Base-by-base conservation (phyloP, 2,797 vertebrate genomes). In the Lerista edwardsae region DNA sequence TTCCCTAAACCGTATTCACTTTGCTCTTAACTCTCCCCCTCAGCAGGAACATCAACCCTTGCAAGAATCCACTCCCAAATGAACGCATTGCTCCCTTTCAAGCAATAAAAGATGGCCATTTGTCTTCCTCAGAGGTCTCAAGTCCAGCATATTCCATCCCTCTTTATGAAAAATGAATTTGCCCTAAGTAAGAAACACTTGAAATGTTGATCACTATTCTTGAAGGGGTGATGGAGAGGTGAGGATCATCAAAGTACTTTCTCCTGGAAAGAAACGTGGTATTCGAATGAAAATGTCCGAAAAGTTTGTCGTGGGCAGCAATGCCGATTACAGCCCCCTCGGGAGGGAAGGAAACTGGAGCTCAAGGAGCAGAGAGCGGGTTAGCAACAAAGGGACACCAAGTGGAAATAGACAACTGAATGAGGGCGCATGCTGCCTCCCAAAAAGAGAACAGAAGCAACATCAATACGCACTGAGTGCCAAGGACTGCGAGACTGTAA, bases 401-500 rank as follows among this genome's bases (percentile, higher is more conserved):
- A 97, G 97, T 96, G 96, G 97, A 97, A 97, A 95, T 95, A 93
- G 95, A 91, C 83, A 94, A 92, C 91, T 97, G 96, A 98, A 97
- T 97, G 96, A 91, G 94, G 93, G 96, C 94, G 96, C 96, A 94
- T 98, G 98, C 98, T 98, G 97, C 97, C 96, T 94, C 95, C 91
- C 87, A 73, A 93, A 19, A 95, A 94, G 97, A 99, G 98, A 99
- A 99, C 98, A 95, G 97, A 72, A 86, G 94, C 93, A 96, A 99
- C 98, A 98, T 96, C 96, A 96, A 97, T 95, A 97, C 98, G 97
- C 97, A 97, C 97, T 96, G 98, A 95, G 98, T 96, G 96, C 97
- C 92, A 91, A 95, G 97, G 96, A 73, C 36, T 79, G 77, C 84
- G 92, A 84, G 92, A 73, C 95, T 93, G 97, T 96, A 96, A 97